These are phyloP conservation scores for Drosophila lowei DNA, from an alignment of 1,140 invertebrate genomes.

Conservation along the genomic window DNA sequence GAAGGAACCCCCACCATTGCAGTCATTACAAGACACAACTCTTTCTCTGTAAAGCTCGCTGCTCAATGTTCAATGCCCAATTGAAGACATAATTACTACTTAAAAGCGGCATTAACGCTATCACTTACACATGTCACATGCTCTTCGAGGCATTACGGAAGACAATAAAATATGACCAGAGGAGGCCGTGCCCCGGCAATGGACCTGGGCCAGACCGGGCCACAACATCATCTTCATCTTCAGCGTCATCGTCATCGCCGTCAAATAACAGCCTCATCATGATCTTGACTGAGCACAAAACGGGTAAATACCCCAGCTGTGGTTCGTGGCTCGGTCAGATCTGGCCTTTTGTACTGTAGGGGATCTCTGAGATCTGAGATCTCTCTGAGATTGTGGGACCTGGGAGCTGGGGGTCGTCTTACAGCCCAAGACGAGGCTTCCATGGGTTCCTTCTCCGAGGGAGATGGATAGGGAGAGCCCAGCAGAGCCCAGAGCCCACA, in stretches of 20 bases:
- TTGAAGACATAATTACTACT: slow-evolving; percentile 80
- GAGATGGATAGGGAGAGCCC: not conserved
- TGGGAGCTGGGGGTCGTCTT: slow-evolving; percentile 39
- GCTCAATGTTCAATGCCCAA: slow-evolving; percentile 60
- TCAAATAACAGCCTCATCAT: slow-evolving; percentile 77
- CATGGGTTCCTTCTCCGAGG: not conserved
- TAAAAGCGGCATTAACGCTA: slow-evolving; percentile 78
- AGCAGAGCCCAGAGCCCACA: slow-evolving; percentile 4
- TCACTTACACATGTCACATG: slow-evolving; percentile 81
- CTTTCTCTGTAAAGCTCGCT: slow-evolving; percentile 36
- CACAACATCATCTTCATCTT: slow-evolving; percentile 49
- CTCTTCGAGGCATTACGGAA: slow-evolving; percentile 69
- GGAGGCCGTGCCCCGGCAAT: slow-evolving; percentile 11
- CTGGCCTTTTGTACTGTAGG: slow-evolving; percentile 23
- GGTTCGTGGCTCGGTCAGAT: not conserved
- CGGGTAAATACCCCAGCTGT: slow-evolving; percentile 29
- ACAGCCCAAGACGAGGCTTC: slow-evolving; percentile 31
- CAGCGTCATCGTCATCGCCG: slow-evolving; percentile 17
- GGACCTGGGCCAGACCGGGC: slow-evolving; percentile 30
- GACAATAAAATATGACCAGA: slow-evolving; percentile 57
- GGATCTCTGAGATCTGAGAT: slow-evolving; percentile 23
- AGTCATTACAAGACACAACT: slow-evolving; percentile 21
- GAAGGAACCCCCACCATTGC: not conserved
- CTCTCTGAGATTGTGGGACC: slow-evolving; percentile 36
- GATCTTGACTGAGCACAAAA: slow-evolving; percentile 68